Conservation (phyloP, 2,113 vertebrate species). For the Eulemur macaco region DNA sequence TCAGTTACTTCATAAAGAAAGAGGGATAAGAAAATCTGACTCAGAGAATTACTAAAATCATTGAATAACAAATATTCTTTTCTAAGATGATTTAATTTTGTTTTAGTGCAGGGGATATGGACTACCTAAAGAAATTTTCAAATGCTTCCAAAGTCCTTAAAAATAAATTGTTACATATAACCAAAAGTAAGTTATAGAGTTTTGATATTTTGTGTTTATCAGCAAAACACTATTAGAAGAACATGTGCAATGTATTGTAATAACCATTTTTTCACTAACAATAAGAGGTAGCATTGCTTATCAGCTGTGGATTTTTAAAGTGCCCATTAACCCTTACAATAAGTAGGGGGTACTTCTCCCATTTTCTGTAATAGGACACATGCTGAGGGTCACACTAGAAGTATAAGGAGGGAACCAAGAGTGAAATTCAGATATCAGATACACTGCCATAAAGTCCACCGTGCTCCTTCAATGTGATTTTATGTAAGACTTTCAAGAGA, state of each 20-base stretch:
- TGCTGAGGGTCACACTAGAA: not conserved
- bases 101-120: not conserved
- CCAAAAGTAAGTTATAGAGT: not conserved
- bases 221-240: not conserved
- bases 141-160: not conserved
- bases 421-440: not conserved
- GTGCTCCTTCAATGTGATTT: not conserved
- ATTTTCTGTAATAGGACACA: not conserved
- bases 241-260: not conserved
- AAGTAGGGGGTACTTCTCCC: not conserved
- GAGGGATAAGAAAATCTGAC: not conserved
- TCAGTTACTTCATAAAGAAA: not conserved
- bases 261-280: not conserved
- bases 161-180: not conserved
- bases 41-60: not conserved
- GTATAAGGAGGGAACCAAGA: not conserved
- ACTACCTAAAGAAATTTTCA: not conserved
- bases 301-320: not conserved
- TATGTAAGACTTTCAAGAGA: not conserved
- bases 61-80: not conserved
- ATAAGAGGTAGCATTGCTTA: not conserved
- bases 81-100: not conserved
- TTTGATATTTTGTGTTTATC: not conserved
- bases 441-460: fast-evolving
- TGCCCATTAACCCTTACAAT: not conserved